A percentile compares a stretch with the other conserved stretches of the same genome.
These are phyloP conservation scores for Pachymerium ferrugineum DNA, from an alignment of 2,888 invertebrate genomes.

Conservation along the genomic window DNA sequence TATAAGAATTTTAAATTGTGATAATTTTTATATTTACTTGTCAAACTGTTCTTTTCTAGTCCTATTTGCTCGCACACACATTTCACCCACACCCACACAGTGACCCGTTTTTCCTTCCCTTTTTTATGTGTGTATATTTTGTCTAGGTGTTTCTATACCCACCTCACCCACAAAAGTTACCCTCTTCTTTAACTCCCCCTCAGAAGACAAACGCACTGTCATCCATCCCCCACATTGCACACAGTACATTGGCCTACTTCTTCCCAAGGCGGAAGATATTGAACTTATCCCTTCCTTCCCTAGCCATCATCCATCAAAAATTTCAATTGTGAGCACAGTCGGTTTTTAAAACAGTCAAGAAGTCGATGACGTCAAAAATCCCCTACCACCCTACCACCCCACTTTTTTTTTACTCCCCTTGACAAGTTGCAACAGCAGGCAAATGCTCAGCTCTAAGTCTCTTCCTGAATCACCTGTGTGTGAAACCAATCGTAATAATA, in stretches of 20 bases:
- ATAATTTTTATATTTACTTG: too few relatives aligned
- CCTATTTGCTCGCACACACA: background rate
- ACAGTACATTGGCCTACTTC: constrained; percentile 14
- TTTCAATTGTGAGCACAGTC: background rate
- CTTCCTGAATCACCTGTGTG: background rate
- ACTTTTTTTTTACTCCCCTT: background rate
- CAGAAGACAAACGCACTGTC: constrained; percentile 13
- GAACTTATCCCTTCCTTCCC: background rate
- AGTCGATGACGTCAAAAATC: constrained; percentile 10
- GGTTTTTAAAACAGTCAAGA: constrained; percentile 7
- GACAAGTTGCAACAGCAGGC: constrained; percentile 12
- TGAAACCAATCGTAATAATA: constrained; percentile 11
- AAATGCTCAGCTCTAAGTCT: background rate
- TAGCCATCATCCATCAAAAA: constrained; percentile 14
- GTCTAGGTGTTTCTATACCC: background rate
- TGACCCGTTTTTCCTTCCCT: background rate
- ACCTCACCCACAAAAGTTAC: constrained; percentile 7
- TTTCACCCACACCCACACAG: background rate
- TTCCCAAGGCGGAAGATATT: background rate
- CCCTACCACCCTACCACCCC: too few relatives aligned
- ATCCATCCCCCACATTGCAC: constrained; percentile 12
- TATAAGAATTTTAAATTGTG: too few relatives aligned
- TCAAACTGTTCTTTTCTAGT: background rate
- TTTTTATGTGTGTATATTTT: constrained; percentile 5
- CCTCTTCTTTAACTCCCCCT: constrained; percentile 7